Evolutionary conservation across 2,113 vertebrate species (phyloP).

Genomic region (Stigmatopora nigra): DNA sequence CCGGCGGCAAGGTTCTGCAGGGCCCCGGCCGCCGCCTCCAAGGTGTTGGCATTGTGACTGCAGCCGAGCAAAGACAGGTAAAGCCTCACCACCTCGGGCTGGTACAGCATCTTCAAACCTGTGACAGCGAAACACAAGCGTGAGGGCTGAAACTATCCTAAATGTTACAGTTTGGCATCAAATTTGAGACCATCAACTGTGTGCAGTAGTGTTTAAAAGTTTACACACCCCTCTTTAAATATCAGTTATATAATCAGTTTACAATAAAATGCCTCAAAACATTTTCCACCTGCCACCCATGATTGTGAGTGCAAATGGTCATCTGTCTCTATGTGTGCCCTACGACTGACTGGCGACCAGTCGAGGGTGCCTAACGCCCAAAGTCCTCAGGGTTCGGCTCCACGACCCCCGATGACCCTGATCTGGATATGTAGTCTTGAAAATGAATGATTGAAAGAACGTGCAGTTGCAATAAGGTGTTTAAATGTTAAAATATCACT

Average conservation of each 20-base stretch:
- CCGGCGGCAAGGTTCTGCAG: conserved; percentile 95
- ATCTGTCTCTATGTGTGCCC: too few relatives aligned
- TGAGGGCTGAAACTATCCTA: not conserved
- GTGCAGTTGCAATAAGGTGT: too few relatives aligned
- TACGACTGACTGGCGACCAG: too few relatives aligned
- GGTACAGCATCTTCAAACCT: conserved; percentile 94
- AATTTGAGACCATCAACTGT: not conserved
- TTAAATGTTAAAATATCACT: too few relatives aligned
- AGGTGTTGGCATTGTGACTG: conserved; percentile 94
- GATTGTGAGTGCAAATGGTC: too few relatives aligned
- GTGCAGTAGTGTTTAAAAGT: not conserved
- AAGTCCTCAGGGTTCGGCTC: too few relatives aligned
- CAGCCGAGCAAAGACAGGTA: conserved; percentile 94
- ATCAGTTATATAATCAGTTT: not conserved
- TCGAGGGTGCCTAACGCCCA: too few relatives aligned
- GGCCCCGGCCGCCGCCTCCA: conserved; percentile 91
- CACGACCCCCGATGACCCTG: too few relatives aligned
- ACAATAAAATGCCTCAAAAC: not conserved
- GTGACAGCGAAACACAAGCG: conserved; percentile 19
- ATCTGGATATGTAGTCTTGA: too few relatives aligned
- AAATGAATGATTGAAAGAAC: too few relatives aligned
- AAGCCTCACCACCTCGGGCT: conserved; percentile 91
- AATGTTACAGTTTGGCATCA: not conserved
- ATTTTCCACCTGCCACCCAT: not conserved
- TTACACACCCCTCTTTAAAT: not conserved